Base-by-base conservation (phyloP, 92 coral and sea anemone genomes). In the Epizoanthus rinbou region DNA sequence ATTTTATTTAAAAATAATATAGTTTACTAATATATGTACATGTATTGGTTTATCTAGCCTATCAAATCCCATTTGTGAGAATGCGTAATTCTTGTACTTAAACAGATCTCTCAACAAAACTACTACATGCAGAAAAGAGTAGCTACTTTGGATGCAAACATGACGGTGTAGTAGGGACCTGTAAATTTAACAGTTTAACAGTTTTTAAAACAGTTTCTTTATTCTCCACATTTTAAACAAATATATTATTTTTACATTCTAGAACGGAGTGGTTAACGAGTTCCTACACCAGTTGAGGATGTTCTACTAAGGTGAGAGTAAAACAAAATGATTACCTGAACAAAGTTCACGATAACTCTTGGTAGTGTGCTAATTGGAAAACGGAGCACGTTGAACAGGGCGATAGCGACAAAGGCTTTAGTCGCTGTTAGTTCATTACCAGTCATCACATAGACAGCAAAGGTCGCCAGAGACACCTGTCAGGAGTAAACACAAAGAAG, bases 361-460 rank as follows among this genome's bases (percentile, higher is more conserved):
- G 99, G 98, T 28, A 94, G 80, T 81, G 88, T 81, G 6, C 84
- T 58, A 52, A 96, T 74, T 8, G 99, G 99, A 67, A 90, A 92
- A 18, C 98, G 98, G 3, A 96, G 85, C 41, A 96, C 91, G 70
- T 96, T 94, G 73, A 96, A 96, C 86, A 96, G 81, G 11, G 99
- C 93, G 60, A 94, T 87, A 13, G 99, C 99, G 15, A 96, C 99
- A 86, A 96, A 96, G 16, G 99, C 99, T 85, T 93, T 93, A 50
- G 91, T 88, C 50, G 98, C 99, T 7, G 98, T 96, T 76, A 96
- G 85, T 72, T 92, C 94, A 57, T 96, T 91, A 6, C 99, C 99
- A 50, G 90, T 67, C 66, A 91, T 78, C 13, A 92, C 94, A 76
- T 94, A 96, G 5, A 94, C 95, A 56, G 90, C 75, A 54, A 96